Percentiles rank a stretch among this genome's conserved stretches.
phyloP scores from a whole-genome alignment of 2,888 invertebrate species.

The Empis livida region DNA sequence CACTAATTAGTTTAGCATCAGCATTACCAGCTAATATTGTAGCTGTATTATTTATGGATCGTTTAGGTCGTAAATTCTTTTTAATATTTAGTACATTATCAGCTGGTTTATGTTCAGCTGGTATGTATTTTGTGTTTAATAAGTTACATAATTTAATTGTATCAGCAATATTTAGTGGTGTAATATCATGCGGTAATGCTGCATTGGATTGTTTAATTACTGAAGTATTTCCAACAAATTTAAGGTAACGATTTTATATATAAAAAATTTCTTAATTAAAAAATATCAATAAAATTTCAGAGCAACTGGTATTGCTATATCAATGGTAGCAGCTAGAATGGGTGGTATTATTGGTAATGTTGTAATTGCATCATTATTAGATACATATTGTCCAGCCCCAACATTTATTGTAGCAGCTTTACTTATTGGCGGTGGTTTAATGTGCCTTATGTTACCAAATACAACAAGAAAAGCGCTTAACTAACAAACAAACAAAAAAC shows the following conservation, averaged over 20 bases:
- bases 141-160: slow-evolving; percentile 72
- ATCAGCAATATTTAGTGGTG: slow-evolving; percentile 74
- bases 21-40: slow-evolving; percentile 76
- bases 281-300: slow-evolving; percentile 40
- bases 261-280: neutral
- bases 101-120: slow-evolving; percentile 69
- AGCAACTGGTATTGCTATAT: slow-evolving; percentile 82
- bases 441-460: slow-evolving; percentile 80
- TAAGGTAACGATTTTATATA: slow-evolving; percentile 44
- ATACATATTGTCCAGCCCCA: slow-evolving; percentile 81
- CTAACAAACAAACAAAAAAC: slow-evolving; percentile 15
- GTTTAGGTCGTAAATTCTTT: slow-evolving; percentile 60
- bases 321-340: slow-evolving; percentile 78
- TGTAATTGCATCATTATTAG: slow-evolving; percentile 76
- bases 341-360: slow-evolving; percentile 67
- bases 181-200: slow-evolving; percentile 79
- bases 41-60: slow-evolving; percentile 72
- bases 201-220: slow-evolving; percentile 85
- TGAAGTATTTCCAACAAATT: slow-evolving; percentile 84
- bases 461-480: slow-evolving; percentile 64
- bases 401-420: slow-evolving; percentile 81
- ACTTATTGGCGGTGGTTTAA: slow-evolving; percentile 73
- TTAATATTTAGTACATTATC: slow-evolving; percentile 76
- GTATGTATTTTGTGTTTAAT: slow-evolving; percentile 73
- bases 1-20: slow-evolving; percentile 72